Evolutionary conservation across 2,888 invertebrate genomes (phyloP), one percentile per base, ranked within the genome.

Genomic region (Conops quadrifasciatus): DNA sequence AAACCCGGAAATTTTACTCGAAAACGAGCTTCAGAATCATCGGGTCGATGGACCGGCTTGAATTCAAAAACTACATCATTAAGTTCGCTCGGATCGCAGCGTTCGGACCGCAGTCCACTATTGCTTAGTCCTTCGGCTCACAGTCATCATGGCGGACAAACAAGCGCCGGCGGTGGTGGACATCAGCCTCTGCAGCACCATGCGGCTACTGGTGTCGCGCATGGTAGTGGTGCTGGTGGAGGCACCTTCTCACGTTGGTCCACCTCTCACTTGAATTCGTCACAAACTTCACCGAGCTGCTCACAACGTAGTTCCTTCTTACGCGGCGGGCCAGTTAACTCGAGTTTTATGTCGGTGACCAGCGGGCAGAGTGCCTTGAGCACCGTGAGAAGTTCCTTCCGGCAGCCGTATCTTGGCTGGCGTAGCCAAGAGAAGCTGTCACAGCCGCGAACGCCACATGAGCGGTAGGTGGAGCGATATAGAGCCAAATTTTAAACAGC

Each of bases 341-440:
- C 84, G 65, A 85, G 86, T 78, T 85, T 87, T 75, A 87, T 89
- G 69, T 90, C 91, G 72, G 89, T 89, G 62, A 91, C 91, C 75
- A 89, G 89, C 69, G 91, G 91, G 76, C 91, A 92, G 49, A 88
- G 91, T 74, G 91, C 91, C 9, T n/a, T 49, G 7, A 65, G 43
- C 47, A 80, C 80, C 26, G 78, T 85, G 63, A 79, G 87, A 66
- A 85, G 82, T 74, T 94, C 93, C 83, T 93, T 93, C 77, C 90
- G 95, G 51, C 94, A 94, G 84, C 95, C 95, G 0, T 96, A 96
- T 87, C 89, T 96, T 74, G 95, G 95, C 66, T 96, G 95, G 96
- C 89, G 95, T 78, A 91, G 91, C 83, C 94, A 95, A 85, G 95
- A 95, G 86, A 90, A 94, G 74, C 88, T 96, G 67, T 90, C 92